These are phyloP conservation scores for Parapristionchus giblindavisi DNA, from an alignment of 2,888 invertebrate genomes.

Conservation along the genomic window DNA sequence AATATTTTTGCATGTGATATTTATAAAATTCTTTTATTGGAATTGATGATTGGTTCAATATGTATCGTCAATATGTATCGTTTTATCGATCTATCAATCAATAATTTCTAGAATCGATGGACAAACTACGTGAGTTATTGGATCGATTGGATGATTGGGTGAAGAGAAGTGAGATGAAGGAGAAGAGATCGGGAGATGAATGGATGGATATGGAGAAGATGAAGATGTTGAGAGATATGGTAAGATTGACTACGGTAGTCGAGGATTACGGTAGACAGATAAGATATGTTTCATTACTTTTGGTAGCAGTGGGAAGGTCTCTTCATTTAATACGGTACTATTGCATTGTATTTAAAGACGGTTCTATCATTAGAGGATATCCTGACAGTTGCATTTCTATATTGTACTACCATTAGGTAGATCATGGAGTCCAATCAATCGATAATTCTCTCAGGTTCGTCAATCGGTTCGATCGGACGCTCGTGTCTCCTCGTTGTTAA, in stretches of 20 bases:
- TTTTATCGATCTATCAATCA: too few relatives aligned
- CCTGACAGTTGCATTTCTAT: background rate
- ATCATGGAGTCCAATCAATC: too few relatives aligned
- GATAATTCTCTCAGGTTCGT: background rate
- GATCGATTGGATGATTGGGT: background rate
- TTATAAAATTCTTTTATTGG: too few relatives aligned
- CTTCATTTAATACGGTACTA: too few relatives aligned
- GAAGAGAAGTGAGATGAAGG: background rate
- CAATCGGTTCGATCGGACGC: background rate
- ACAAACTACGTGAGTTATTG: background rate
- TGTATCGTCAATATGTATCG: too few relatives aligned
- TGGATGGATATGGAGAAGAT: constrained; percentile 19
- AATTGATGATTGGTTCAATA: too few relatives aligned
- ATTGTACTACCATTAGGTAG: too few relatives aligned
- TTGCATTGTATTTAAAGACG: too few relatives aligned
- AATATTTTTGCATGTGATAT: too few relatives aligned
- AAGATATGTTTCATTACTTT: background rate
- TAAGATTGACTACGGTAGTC: background rate
- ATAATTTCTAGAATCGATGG: background rate
- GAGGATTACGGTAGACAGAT: background rate
- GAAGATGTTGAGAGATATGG: constrained; percentile 13
- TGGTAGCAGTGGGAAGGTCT: too few relatives aligned
- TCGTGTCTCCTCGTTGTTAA: background rate
- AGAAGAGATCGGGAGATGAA: background rate
- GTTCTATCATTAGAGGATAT: too few relatives aligned